A percentile compares a stretch with the other conserved stretches of the same genome.
Evolutionary conservation across 2,797 vertebrate genomes (phyloP).

Genomic region (Xenentodon cancila): DNA sequence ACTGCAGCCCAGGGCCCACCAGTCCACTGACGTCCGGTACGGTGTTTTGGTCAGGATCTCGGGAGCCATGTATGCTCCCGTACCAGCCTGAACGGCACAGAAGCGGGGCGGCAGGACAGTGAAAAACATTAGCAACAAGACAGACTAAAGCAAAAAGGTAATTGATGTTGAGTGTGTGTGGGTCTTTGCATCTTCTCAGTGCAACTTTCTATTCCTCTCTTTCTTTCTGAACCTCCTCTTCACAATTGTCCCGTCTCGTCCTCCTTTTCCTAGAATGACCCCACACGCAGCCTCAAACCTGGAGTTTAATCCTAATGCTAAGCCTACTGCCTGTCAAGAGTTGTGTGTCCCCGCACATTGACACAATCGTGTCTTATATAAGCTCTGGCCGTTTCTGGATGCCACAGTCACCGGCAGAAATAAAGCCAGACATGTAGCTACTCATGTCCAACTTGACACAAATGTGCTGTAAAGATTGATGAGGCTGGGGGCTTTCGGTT

Average conservation of each 20-base stretch:
- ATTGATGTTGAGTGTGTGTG: no score
- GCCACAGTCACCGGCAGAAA: slow-evolving; percentile 9
- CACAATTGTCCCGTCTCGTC: background rate
- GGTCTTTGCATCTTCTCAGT: background rate
- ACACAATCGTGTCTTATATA: slow-evolving; percentile 65
- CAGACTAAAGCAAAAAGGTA: no score
- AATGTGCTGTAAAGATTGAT: background rate
- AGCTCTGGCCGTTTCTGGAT: slow-evolving; percentile 54
- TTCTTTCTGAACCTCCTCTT: background rate
- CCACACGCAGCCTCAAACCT: slow-evolving; percentile 54
- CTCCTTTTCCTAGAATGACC: slow-evolving; percentile 45
- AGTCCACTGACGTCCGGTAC: slow-evolving; percentile 93
- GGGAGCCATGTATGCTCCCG: slow-evolving; percentile 94
- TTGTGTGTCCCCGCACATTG: slow-evolving; percentile 67
- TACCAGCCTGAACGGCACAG: slow-evolving; percentile 86
- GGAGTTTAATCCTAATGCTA: slow-evolving; percentile 77
- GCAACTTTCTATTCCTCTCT: slow-evolving; percentile 16
- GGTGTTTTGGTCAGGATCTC: slow-evolving; percentile 89
- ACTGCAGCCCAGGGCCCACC: slow-evolving; percentile 95
- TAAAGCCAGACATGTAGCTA: slow-evolving; percentile 8
- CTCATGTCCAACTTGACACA: slow-evolving; percentile 6
- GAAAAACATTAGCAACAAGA: no score
- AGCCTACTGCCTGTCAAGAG: slow-evolving; percentile 80
- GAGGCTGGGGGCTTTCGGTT: slow-evolving; percentile 18
- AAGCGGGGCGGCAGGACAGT: background rate